Evolutionary conservation across 2,797 vertebrate species (phyloP).

Genomic region (Tangara arthus): DNA sequence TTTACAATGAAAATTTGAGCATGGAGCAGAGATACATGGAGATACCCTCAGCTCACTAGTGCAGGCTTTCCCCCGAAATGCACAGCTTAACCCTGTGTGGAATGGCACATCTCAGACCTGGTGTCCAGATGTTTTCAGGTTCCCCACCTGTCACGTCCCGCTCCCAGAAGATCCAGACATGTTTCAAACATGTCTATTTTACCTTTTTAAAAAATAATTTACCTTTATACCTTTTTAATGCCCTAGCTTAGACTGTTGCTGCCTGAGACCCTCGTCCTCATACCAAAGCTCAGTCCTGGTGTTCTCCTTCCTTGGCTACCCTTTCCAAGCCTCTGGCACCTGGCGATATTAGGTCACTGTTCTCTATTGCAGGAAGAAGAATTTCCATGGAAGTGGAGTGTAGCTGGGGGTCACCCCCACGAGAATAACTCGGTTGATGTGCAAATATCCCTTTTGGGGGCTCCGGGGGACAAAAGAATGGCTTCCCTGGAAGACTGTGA

Average conservation of each 20-base stretch:
- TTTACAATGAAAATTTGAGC: neutral
- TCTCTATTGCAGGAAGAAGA: neutral
- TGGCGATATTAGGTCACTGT: fast-evolving
- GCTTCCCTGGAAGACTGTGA: neutral
- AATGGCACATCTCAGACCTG: neutral
- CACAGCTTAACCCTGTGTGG: neutral
- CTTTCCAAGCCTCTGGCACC: neutral
- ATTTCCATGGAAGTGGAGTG: neutral
- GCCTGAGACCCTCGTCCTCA: neutral
- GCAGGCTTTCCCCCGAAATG: neutral
- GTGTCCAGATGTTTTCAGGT: neutral
- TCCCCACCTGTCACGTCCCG: neutral
- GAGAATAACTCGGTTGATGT: neutral
- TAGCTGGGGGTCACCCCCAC: fast-evolving
- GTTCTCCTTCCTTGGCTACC: neutral
- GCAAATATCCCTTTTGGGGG: neutral
- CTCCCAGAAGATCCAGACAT: neutral
- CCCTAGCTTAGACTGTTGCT: neutral
- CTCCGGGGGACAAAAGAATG: neutral
- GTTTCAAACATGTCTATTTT: neutral
- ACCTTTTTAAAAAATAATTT: neutral
- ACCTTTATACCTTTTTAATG: neutral
- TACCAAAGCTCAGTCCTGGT: neutral
- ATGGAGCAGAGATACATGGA: neutral
- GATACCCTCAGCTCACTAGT: neutral